Percentiles rank a stretch among this genome's conserved stretches.
Evolutionary conservation across 53 echinoderm and acorn worm species (phyloP).

Genomic region (Paracentrotus lividus): DNA sequence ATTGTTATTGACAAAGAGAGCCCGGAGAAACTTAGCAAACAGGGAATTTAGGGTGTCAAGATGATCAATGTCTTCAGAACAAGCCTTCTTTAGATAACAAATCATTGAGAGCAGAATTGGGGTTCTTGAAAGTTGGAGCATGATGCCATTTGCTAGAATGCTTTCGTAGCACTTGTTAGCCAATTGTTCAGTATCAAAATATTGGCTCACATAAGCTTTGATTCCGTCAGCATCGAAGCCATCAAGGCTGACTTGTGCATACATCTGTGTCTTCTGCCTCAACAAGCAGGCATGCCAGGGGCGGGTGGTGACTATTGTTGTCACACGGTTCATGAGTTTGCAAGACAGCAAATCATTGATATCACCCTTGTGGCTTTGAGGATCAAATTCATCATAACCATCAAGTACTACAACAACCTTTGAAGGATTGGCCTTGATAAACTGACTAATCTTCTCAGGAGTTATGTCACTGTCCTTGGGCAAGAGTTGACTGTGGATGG

Average conservation of each 20-base stretch:
- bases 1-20: constrained; percentile 33
- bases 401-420: not conserved
- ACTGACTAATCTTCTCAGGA: constrained; percentile 4
- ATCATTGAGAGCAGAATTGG: constrained; percentile 55
- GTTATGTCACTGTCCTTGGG: constrained; percentile 27
- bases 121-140: constrained; percentile 17
- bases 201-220: constrained; percentile 5
- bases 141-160: not conserved
- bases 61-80: constrained; percentile 34
- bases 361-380: not conserved
- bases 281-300: constrained; percentile 28
- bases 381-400: constrained; percentile 45
- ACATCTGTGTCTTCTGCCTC: constrained; percentile 9
- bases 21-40: constrained; percentile 24
- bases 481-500: constrained; percentile 43
- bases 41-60: not conserved
- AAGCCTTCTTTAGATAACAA: constrained; percentile 28
- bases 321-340: constrained; percentile 25
- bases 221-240: constrained; percentile 41
- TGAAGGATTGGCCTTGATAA: constrained; percentile 30
- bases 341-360: constrained; percentile 20
- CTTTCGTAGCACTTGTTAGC: not conserved
- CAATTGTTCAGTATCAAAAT: not conserved
- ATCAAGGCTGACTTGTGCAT: constrained; percentile 42
- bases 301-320: constrained; percentile 12